A percentile compares a stretch with the other conserved stretches of the same genome.
phyloP scores from a whole-genome alignment of 2,888 invertebrate genomes.

The Sisyra nigra region DNA sequence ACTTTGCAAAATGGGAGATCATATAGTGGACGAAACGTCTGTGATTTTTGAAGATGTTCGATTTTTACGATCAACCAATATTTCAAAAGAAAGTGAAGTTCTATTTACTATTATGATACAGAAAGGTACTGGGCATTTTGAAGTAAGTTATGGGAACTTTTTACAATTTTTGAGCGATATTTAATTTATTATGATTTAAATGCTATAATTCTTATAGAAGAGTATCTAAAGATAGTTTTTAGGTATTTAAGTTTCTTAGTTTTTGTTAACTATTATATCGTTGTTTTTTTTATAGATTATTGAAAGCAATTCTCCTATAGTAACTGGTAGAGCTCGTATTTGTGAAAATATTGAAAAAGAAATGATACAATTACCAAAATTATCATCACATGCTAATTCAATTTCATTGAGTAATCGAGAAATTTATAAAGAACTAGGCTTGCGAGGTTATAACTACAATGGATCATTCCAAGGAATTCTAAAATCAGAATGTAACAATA shows the following conservation, averaged over 20 bases:
- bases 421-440: slow-evolving; percentile 51
- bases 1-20: slow-evolving; percentile 26
- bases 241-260: too few species aligned
- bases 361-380: slow-evolving; percentile 29
- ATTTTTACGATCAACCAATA: slow-evolving; percentile 38
- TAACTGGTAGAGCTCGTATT: slow-evolving; percentile 48
- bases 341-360: slow-evolving; percentile 38
- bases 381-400: slow-evolving; percentile 24
- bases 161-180: too few species aligned
- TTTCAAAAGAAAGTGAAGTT: slow-evolving; percentile 26
- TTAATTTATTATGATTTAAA: too few species aligned
- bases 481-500: slow-evolving; percentile 18
- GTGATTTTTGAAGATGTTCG: slow-evolving; percentile 41
- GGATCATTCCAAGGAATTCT: slow-evolving; percentile 21
- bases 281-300: slow-evolving; percentile 42
- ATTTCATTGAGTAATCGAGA: slow-evolving; percentile 41
- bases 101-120: slow-evolving; percentile 24
- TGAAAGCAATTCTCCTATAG: slow-evolving; percentile 50
- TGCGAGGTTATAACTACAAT: slow-evolving; percentile 45
- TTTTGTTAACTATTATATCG: too few species aligned
- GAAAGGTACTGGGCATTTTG: slow-evolving; percentile 26
- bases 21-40: slow-evolving; percentile 27
- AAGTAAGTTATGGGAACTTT: slow-evolving; percentile 23
- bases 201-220: too few species aligned
- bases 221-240: too few species aligned